Evolutionary conservation across 2,888 invertebrate species (phyloP).

Genomic region (Chymomyza fuscimana): DNA sequence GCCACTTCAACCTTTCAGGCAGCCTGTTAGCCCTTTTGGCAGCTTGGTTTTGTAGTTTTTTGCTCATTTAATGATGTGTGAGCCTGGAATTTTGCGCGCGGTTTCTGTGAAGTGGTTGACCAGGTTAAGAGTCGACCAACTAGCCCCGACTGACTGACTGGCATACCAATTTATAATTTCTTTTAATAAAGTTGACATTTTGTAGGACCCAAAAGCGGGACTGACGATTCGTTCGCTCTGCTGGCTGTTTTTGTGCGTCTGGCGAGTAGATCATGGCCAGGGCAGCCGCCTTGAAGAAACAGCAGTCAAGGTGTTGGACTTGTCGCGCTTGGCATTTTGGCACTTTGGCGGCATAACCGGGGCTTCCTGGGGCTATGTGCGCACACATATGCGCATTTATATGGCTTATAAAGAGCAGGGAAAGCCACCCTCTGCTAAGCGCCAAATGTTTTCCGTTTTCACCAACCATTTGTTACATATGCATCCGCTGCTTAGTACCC

Average conservation of each 20-base stretch:
- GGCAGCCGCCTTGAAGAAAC: constrained; percentile 6
- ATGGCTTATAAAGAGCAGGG: constrained; percentile 14
- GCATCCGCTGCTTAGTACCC: constrained; percentile 8
- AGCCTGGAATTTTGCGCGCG: constrained; percentile 73
- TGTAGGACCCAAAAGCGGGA: constrained; percentile 26
- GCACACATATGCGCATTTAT: background rate
- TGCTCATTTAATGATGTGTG: constrained; percentile 72
- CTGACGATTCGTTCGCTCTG: constrained; percentile 1
- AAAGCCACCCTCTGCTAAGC: constrained; percentile 45
- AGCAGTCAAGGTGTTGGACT: constrained; percentile 59
- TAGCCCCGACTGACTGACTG: constrained; percentile 47
- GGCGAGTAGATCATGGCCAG: constrained; percentile 66
- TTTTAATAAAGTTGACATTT: constrained; percentile 74
- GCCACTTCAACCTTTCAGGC: constrained; percentile 21
- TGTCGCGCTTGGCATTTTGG: constrained; percentile 69
- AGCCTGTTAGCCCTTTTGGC: constrained; percentile 20
- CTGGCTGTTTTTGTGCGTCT: constrained; percentile 46
- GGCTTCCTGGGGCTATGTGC: constrained; percentile 3
- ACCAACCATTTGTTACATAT: constrained; percentile 56
- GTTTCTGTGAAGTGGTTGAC: constrained; percentile 57
- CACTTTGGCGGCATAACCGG: constrained; percentile 27
- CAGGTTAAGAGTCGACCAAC: constrained; percentile 5
- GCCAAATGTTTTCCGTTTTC: constrained; percentile 56
- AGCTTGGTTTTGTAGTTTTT: constrained; percentile 39
- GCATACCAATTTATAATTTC: constrained; percentile 75